Evolutionary conservation across 2,888 invertebrate species (phyloP).

Genomic region (Drosophila greeni): DNA sequence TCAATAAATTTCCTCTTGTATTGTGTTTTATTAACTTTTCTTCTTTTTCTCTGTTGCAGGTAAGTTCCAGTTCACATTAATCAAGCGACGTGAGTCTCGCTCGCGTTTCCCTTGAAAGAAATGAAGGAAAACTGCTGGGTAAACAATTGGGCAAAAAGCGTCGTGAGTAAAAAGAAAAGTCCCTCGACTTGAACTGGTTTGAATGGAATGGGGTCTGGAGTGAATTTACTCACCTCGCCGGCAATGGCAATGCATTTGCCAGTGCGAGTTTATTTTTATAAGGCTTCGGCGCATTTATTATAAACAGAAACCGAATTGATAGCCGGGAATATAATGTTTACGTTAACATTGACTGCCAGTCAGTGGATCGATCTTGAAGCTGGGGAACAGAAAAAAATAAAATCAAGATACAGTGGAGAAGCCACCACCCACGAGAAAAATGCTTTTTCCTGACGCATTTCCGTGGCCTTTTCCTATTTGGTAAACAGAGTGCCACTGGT

Average conservation of each 20-base stretch:
- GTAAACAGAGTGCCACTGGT: slow-evolving; percentile 52
- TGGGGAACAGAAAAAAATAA: neutral
- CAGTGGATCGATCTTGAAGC: slow-evolving; percentile 31
- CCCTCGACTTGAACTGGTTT: slow-evolving; percentile 5
- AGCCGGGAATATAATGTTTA: slow-evolving; percentile 52
- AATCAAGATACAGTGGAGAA: neutral
- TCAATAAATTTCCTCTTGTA: neutral
- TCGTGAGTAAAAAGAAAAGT: slow-evolving; percentile 7
- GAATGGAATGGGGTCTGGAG: neutral
- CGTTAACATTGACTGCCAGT: slow-evolving; percentile 66
- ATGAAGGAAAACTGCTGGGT: slow-evolving; percentile 11
- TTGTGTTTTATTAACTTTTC: slow-evolving; percentile 18
- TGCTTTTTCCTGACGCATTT: slow-evolving; percentile 60
- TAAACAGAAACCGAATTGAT: slow-evolving; percentile 51
- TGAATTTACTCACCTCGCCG: slow-evolving; percentile 4
- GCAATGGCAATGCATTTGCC: slow-evolving; percentile 28
- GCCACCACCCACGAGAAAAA: slow-evolving; percentile 42
- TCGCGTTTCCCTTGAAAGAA: neutral
- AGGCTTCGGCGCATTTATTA: slow-evolving; percentile 65
- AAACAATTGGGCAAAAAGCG: slow-evolving; percentile 20
- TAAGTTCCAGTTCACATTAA: slow-evolving; percentile 61
- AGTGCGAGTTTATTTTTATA: slow-evolving; percentile 66
- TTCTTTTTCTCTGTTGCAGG: slow-evolving; percentile 52
- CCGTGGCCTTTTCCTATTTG: slow-evolving; percentile 51
- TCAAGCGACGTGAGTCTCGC: slow-evolving; percentile 62